phyloP scores from a whole-genome alignment of 2,113 vertebrate genomes.

The Penelope pileata region DNA sequence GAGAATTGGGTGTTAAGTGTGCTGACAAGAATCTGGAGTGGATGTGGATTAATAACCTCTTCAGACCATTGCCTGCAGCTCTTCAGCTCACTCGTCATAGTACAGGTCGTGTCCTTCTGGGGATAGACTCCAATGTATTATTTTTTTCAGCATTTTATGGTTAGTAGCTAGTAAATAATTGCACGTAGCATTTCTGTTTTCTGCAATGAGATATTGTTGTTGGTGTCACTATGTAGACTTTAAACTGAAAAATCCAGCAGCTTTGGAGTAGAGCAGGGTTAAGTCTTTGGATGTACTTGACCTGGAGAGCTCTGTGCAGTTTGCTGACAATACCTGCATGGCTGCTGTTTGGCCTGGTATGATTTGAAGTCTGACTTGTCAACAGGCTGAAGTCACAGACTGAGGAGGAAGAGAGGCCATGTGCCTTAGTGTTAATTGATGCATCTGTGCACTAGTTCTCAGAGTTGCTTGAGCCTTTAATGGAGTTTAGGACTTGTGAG shows the following conservation, averaged over 20 bases:
- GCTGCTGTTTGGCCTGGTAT: neutral
- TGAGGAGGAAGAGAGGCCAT: neutral
- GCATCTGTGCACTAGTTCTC: neutral
- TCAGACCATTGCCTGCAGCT: neutral
- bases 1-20: neutral
- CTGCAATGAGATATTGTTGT: neutral
- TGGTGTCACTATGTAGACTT: neutral
- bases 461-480: neutral
- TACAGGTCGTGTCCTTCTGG: neutral
- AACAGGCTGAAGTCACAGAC: neutral
- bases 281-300: accelerated
- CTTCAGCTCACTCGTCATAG: neutral
- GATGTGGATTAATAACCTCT: constrained; percentile 14
- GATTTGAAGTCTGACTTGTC: neutral
- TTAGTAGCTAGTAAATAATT: neutral
- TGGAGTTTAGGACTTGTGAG: neutral
- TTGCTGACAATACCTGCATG: neutral
- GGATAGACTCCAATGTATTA: neutral
- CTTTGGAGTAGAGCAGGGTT: neutral
- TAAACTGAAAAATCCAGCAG: neutral
- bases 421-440: neutral
- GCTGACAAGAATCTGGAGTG: constrained; percentile 10
- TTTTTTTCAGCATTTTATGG: neutral
- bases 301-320: neutral
- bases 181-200: neutral